A percentile compares a stretch with the other conserved stretches of the same genome.
Conservation (phyloP, 2,113 vertebrate species). For the Ptilonorhynchus violaceus region DNA sequence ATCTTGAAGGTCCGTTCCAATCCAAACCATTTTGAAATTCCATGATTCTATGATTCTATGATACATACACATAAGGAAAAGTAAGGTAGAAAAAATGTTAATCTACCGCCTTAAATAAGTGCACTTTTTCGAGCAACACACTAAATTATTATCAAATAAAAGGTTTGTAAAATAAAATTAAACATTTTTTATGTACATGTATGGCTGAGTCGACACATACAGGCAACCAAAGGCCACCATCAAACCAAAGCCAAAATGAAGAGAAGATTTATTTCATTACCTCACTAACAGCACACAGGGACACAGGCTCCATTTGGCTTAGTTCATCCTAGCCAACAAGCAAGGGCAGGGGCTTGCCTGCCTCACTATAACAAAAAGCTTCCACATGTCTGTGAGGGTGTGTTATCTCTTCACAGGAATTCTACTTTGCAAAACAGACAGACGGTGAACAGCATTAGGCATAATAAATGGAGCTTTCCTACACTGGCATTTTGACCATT, state of each 20-base stretch:
- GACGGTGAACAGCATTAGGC: not conserved
- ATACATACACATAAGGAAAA: not conserved
- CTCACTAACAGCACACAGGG: not conserved
- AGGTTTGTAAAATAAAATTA: not conserved
- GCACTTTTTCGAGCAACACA: not conserved
- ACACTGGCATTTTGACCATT: not conserved
- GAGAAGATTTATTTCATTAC: not conserved
- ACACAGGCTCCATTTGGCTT: not conserved
- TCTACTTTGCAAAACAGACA: not conserved
- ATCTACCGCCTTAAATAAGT: not conserved
- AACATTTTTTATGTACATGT: not conserved
- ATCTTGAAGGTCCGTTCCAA: not conserved
- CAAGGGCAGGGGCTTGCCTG: not conserved
- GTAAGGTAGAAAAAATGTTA: not conserved
- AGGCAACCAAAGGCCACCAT: not conserved
- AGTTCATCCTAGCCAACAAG: not conserved
- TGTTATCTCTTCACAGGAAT: not conserved
- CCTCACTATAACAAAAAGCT: not conserved
- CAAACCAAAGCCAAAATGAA: not conserved
- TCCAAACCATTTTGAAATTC: not conserved
- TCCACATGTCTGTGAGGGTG: not conserved
- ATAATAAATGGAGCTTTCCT: not conserved
- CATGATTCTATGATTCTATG: not conserved
- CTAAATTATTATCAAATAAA: not conserved
- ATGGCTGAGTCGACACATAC: fast-evolving